Evolutionary conservation across 2,113 vertebrate genomes (phyloP), one percentile per base, ranked within the genome.

Genomic region (Lepisosteus oculatus): DNA sequence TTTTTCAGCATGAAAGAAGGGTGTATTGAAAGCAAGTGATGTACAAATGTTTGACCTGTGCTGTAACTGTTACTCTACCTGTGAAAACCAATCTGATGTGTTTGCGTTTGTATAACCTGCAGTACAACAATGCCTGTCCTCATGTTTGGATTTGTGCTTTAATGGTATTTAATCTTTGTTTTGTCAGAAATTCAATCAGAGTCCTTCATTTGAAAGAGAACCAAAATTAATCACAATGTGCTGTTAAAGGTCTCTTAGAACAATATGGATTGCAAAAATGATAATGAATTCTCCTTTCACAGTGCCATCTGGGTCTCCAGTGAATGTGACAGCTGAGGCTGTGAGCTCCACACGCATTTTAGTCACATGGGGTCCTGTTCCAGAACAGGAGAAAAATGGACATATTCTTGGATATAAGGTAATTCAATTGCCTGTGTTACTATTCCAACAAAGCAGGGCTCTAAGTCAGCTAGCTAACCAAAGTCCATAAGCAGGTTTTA

Each of bases 401-500:
- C 91, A 94, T 69, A 89, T 99, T 67, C 85, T 98, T 14, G 97
- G 97, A 73, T 99, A 99, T 78, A 98, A 97, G 96, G 97, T 97
- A 85, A 0, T 7, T 54, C 43, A 11, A 51, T 51, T 9, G 9
- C 47, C 47, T 6, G 47, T 2, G 47, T 51, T 9, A 9, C 47
- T 51, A 0, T 51, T 9, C 5, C 47, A 5, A 51, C 47, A 51
- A 9, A 51, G 9, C 5, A 51, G 2, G 29, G 29, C 29, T 29
- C 1, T 29, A 29, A 29, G 29, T 29, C 29, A 29, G 29, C 29
- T 29, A 29, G 29, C 29, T 29, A 29, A 29, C 29, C 29, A 29
- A 29, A 29, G 29, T 29, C 29, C 29, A 29, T 29, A 29, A 29
- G 29, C 29, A 29, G 29, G 29, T 29, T 29, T 29, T 9, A 51